Evolutionary conservation across 2,113 vertebrate species (phyloP).

Genomic region (Larimichthys crocea): DNA sequence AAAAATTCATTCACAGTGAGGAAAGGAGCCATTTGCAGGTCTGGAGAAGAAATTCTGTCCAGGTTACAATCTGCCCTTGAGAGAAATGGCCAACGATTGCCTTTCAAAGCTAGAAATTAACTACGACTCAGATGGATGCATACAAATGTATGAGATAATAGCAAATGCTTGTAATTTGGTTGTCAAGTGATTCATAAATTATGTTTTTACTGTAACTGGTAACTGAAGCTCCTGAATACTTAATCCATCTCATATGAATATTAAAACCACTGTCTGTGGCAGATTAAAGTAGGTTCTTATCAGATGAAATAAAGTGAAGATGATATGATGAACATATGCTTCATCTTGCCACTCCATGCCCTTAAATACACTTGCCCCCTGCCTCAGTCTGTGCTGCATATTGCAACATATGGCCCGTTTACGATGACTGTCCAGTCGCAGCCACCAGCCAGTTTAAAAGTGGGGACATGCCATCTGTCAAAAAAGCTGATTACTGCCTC

Average conservation of each 20-base stretch:
- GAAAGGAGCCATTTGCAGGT: constrained; percentile 65
- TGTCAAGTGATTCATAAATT: not conserved
- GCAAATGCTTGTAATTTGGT: not conserved
- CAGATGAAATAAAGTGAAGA: constrained; percentile 54
- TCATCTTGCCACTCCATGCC: constrained; percentile 56
- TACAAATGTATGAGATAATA: not conserved
- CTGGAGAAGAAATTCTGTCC: constrained; percentile 35
- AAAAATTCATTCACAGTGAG: constrained; percentile 59
- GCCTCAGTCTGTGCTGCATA: constrained; percentile 75
- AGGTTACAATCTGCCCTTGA: constrained; percentile 21
- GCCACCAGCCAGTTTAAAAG: constrained; percentile 72
- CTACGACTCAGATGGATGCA: not conserved
- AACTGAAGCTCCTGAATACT: constrained; percentile 13
- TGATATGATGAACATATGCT: constrained; percentile 72
- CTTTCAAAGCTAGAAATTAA: constrained; percentile 8
- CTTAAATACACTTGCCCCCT: constrained; percentile 65
- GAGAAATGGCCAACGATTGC: constrained; percentile 31
- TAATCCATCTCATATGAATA: not conserved
- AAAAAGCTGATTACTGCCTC: constrained; percentile 54
- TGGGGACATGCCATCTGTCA: constrained; percentile 77
- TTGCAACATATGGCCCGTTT: constrained; percentile 78
- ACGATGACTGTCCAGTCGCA: constrained; percentile 72
- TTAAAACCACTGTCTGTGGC: constrained; percentile 22
- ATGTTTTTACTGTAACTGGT: constrained; percentile 7
- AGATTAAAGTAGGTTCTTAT: constrained; percentile 17